Base-by-base conservation (phyloP, 2,797 vertebrate genomes). In the Varecia variegata region DNA sequence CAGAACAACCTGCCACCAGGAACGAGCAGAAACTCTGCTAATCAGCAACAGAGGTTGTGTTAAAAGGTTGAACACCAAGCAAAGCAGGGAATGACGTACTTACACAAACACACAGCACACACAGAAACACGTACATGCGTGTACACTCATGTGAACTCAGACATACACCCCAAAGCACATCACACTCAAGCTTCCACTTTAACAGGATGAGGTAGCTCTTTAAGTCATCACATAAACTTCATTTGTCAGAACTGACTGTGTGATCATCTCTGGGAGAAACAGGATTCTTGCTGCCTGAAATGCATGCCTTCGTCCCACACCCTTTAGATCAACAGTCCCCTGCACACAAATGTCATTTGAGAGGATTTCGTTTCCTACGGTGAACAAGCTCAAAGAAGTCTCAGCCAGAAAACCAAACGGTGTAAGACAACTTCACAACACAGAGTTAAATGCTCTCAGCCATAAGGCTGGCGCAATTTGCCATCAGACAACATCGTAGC, bases 81-180 rank as follows among this genome's bases (percentile, higher is more conserved):
- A 35, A 43, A 68, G 13, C 56, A 50, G 13, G 25, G 45, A 14
- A 18, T 0, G 12, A n/a, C 23, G 25, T 38, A 12, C 54, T 14
- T 68, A 60, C 3, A 21, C 32, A 71, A 18, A 15, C 30, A n/a
- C 35, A 25, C 2, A 47, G 3, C 40, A 27, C 21, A 21, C 32
- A 32, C 14, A 11, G 4, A 7, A 20, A 71, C 2, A 27, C 1
- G 0, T 1, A 0, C 25, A 20, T 3, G 21, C 15, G 25, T 45
- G 11, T 2, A 27, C 47, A 50, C 10, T 0, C 7, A 62, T 5
- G 4, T 0, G 0, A 25, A 54, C 88, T 32, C 1, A 65, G 18
- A 65, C 0, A 13, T 23, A 38, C 3, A 21, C 12, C 17, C 27
- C 3, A 1, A 35, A 76, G 27, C 6, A 2, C 50, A 17, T 2